Percentiles rank a stretch among this genome's conserved stretches.
These are phyloP conservation scores for Corvus cornix DNA, from an alignment of 2,113 vertebrate species.

Conservation along the genomic window DNA sequence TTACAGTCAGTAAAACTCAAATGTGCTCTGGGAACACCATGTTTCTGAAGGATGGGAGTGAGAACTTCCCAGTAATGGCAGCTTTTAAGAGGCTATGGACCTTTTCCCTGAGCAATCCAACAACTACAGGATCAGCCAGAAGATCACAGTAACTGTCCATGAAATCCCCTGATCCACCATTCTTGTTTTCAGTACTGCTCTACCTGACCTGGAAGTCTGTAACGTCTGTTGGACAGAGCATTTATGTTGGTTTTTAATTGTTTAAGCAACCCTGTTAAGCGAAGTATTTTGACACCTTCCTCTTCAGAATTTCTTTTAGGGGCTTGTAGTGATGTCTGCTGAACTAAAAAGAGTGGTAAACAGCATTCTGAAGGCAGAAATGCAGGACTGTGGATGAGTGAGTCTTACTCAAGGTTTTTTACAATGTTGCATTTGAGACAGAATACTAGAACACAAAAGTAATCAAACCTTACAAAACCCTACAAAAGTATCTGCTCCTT, in stretches of 20 bases:
- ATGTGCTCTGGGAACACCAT: background rate
- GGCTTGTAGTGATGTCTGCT: constrained; percentile 85
- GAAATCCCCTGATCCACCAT: background rate
- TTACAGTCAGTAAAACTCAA: background rate
- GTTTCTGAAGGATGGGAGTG: background rate
- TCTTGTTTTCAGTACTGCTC: background rate
- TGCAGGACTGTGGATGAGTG: constrained; percentile 86
- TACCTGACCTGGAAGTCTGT: background rate
- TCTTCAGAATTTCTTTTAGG: constrained; percentile 59
- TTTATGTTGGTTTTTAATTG: background rate
- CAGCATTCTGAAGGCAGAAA: constrained; percentile 86
- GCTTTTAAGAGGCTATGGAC: background rate
- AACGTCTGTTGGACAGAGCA: background rate
- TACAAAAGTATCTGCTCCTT: constrained; percentile 30
- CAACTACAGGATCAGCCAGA: background rate
- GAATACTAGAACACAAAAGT: background rate
- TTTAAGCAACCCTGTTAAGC: background rate
- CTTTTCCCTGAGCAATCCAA: background rate
- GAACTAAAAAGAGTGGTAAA: constrained; percentile 87
- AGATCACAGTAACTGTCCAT: background rate
- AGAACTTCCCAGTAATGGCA: background rate
- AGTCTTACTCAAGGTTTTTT: constrained; percentile 83
- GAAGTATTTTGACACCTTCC: background rate
- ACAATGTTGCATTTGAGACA: background rate
- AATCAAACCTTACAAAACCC: constrained; percentile 22